Conservation (phyloP, 2,888 invertebrate genomes). For the Microplitis manilae region DNA sequence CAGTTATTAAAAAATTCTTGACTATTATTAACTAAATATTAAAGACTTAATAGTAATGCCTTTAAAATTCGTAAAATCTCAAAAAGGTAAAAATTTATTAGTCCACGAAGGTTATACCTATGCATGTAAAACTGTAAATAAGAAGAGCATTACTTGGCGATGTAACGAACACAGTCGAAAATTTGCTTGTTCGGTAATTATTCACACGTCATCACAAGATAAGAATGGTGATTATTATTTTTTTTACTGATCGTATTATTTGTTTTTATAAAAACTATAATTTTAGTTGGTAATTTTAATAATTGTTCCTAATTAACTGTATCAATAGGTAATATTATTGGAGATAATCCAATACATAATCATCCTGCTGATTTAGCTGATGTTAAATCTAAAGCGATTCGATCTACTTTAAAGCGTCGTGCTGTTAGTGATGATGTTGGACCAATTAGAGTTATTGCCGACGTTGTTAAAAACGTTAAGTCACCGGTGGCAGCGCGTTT, state of each 20-base stretch:
- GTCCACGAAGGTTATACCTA: not conserved
- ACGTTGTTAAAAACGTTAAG: not conserved
- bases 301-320: not conserved
- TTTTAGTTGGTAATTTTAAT: not conserved
- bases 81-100: not conserved
- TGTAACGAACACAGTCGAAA: not conserved
- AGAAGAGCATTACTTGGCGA: not conserved
- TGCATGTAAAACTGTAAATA: not conserved
- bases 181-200: not conserved
- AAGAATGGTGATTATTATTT: not conserved
- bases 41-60: conserved; percentile 1
- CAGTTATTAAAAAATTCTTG: too few species aligned
- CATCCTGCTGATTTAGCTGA: not conserved
- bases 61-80: not conserved
- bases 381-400: not conserved
- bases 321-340: not conserved
- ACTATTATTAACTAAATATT: too few species aligned
- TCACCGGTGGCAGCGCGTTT: not conserved
- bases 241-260: not conserved
- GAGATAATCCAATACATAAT: not conserved
- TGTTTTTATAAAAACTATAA: too few species aligned
- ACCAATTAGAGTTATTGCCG: not conserved
- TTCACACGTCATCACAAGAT: not conserved
- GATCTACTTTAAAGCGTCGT: not conserved
- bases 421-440: not conserved